These are phyloP conservation scores for Sebastes kiyomatsui DNA, from an alignment of 2,797 vertebrate genomes.

Conservation along the genomic window DNA sequence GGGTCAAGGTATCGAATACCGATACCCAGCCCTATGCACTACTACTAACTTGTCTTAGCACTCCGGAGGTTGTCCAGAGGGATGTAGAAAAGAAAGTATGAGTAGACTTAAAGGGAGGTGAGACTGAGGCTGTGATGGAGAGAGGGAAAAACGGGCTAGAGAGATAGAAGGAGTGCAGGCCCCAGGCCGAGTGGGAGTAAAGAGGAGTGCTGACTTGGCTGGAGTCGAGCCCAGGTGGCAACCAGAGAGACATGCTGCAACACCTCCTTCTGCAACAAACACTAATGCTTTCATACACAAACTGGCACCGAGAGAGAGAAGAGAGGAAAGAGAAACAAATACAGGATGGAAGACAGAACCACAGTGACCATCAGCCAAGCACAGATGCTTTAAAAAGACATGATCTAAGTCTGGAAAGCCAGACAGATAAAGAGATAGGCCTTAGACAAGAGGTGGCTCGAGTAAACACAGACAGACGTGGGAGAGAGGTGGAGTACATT, in stretches of 20 bases:
- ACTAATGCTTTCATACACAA: not conserved
- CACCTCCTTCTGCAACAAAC: constrained; percentile 19
- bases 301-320: not conserved
- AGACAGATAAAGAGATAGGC: constrained; percentile 50
- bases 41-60: constrained; percentile 8
- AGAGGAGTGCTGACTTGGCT: constrained; percentile 21
- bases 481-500: constrained; percentile 23
- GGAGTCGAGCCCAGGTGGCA: constrained; percentile 11
- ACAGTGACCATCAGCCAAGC: not conserved
- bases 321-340: constrained; percentile 6
- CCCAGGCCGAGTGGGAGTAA: not conserved
- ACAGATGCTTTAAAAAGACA: constrained; percentile 6
- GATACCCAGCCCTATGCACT: not conserved
- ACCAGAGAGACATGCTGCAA: constrained; percentile 14
- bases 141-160: not conserved
- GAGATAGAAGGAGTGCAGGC: constrained; percentile 6
- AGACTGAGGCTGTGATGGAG: not conserved
- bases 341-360: constrained; percentile 1
- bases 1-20: not conserved
- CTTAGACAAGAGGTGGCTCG: constrained; percentile 23
- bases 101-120: not conserved
- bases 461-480: constrained; percentile 42
- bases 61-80: not conserved
- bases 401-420: constrained; percentile 19
- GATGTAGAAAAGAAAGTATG: not conserved